Evolutionary conservation across 2,888 invertebrate genomes (phyloP).

Genomic region (Tryphoninae sp.): DNA sequence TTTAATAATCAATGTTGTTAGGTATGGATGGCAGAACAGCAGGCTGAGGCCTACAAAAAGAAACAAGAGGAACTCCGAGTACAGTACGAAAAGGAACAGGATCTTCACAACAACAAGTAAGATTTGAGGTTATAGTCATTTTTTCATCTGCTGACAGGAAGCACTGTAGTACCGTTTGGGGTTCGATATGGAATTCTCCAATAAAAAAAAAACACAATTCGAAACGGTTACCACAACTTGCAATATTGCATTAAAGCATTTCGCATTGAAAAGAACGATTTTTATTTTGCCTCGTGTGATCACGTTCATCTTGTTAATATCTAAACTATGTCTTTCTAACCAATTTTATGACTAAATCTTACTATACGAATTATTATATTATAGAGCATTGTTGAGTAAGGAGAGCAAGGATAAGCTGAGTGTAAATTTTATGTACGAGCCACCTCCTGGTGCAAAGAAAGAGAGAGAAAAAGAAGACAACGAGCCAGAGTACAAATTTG

Average conservation of each 20-base stretch:
- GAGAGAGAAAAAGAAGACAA: constrained; percentile 95
- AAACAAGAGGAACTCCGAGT: constrained; percentile 98
- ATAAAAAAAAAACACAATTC: constrained; percentile 1
- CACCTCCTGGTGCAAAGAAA: constrained; percentile 97
- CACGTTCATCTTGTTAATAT: not conserved
- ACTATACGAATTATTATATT: constrained; percentile 41
- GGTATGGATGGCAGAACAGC: constrained; percentile 99
- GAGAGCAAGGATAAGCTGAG: constrained; percentile 99
- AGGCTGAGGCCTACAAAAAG: constrained; percentile 97
- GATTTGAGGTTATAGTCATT: constrained; percentile 71
- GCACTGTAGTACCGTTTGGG: constrained; percentile 3
- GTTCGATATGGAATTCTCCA: not conserved
- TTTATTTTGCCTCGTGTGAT: too few species aligned
- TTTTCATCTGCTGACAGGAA: not conserved
- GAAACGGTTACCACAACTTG: not conserved
- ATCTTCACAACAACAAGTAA: constrained; percentile 97
- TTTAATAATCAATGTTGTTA: constrained; percentile 76
- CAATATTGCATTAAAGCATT: too few species aligned
- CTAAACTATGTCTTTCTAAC: not conserved
- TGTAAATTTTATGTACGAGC: constrained; percentile 99
- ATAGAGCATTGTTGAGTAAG: constrained; percentile 96
- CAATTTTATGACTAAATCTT: not conserved
- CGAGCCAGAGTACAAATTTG: constrained; percentile 99
- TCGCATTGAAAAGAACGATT: too few species aligned
- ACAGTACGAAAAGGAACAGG: constrained; percentile 99